Conservation (phyloP, 2,888 invertebrate genomes). For the Acrocera orbiculus region DNA sequence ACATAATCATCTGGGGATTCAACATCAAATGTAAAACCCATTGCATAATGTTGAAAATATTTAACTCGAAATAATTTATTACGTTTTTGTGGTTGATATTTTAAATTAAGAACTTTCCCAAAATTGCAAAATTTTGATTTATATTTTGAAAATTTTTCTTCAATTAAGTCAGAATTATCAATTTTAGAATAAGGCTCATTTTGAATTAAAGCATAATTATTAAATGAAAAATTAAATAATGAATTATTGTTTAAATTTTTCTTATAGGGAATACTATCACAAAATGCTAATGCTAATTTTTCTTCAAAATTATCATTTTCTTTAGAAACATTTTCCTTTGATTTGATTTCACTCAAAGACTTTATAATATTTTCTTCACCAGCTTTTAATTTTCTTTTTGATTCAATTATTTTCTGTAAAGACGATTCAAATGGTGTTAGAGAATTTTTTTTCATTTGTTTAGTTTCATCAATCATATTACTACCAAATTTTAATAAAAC, state of each 20-base stretch:
- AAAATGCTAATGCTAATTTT: constrained; percentile 31
- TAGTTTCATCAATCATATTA: too few species aligned
- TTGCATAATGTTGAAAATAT: constrained; percentile 13
- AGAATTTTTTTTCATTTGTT: constrained; percentile 16
- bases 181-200: not conserved
- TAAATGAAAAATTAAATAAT: constrained; percentile 23
- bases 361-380: not conserved
- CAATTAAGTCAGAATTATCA: not conserved
- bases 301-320: constrained; percentile 19
- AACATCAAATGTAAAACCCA: constrained; percentile 37
- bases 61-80: constrained; percentile 14
- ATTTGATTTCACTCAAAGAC: too few species aligned
- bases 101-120: constrained; percentile 34
- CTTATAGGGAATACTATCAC: constrained; percentile 9
- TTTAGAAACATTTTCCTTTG: too few species aligned
- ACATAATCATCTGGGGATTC: constrained; percentile 44
- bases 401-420: constrained; percentile 11
- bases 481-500: too few species aligned
- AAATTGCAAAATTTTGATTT: constrained; percentile 14
- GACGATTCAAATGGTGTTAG: constrained; percentile 10
- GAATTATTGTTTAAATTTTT: constrained; percentile 11
- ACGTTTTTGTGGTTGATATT: constrained; percentile 16
- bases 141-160: not conserved
- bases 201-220: constrained; percentile 21
- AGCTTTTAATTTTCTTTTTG: constrained; percentile 2